Evolutionary conservation across 2,888 invertebrate genomes (phyloP).

Genomic region (Megastigmus dorsalis): DNA sequence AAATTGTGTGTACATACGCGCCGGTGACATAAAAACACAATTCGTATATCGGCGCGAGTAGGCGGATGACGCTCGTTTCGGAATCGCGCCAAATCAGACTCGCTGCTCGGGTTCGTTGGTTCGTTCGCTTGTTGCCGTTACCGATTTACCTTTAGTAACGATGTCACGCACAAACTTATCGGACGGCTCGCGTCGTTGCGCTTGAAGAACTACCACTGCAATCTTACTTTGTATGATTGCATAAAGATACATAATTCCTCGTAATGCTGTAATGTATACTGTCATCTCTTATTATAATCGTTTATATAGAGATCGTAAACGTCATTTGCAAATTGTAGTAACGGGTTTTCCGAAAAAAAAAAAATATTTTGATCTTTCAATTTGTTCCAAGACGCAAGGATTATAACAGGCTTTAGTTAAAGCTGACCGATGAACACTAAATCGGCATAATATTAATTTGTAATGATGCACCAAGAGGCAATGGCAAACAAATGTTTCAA

Average conservation of each 20-base stretch:
- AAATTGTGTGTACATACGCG: neutral
- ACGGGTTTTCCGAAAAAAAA: no score
- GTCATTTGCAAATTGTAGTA: no score
- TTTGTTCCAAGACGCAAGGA: no score
- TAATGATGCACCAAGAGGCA: no score
- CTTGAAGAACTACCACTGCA: constrained; percentile 33
- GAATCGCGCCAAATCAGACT: constrained; percentile 56
- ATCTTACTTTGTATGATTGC: constrained; percentile 16
- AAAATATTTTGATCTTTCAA: no score
- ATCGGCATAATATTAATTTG: no score
- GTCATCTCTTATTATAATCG: neutral
- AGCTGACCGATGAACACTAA: no score
- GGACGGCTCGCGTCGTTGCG: constrained; percentile 42
- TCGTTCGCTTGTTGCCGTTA: constrained; percentile 43
- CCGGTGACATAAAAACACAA: constrained; percentile 50
- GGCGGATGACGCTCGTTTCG: constrained; percentile 48
- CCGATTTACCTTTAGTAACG: constrained; percentile 31
- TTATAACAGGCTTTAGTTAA: no score
- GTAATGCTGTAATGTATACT: neutral
- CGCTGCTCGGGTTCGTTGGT: constrained; percentile 23
- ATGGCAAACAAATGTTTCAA: no score
- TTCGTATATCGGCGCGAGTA: constrained; percentile 34
- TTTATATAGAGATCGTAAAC: no score
- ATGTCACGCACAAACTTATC: constrained; percentile 22
- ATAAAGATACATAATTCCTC: constrained; percentile 14